These are phyloP conservation scores for Manis pentadactyla DNA, from an alignment of 2,797 vertebrate species.

Conservation along the genomic window DNA sequence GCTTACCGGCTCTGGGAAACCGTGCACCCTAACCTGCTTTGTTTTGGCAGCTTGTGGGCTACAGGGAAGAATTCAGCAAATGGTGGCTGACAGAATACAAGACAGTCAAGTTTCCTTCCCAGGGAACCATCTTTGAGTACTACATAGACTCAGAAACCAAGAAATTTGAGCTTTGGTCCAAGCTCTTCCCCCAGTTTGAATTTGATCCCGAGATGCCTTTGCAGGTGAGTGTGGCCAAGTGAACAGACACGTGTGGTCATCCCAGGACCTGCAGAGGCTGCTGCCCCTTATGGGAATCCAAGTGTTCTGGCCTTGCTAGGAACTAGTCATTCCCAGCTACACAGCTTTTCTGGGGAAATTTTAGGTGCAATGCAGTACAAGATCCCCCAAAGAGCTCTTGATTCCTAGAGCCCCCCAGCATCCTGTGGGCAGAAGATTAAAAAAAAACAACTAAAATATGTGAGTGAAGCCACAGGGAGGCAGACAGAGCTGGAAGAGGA, in stretches of 20 bases:
- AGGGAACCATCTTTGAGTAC: conserved; percentile 96
- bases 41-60: conserved; percentile 92
- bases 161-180: conserved; percentile 96
- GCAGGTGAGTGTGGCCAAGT: conserved; percentile 88
- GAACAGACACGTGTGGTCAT: fast-evolving
- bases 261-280: not conserved
- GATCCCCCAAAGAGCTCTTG: not conserved
- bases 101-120: conserved; percentile 96
- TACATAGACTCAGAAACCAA: conserved; percentile 95
- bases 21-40: not conserved
- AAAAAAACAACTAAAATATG: not conserved
- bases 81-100: conserved; percentile 98
- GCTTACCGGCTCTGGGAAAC: not conserved
- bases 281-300: fast-evolving
- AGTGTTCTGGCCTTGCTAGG: not conserved
- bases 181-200: conserved; percentile 93
- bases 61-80: conserved; percentile 97
- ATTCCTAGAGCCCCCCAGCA: not conserved
- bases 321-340: not conserved
- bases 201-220: conserved; percentile 94
- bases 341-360: not conserved
- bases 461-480: not conserved
- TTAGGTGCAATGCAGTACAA: not conserved
- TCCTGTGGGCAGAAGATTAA: not conserved
- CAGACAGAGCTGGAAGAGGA: not conserved